Base-by-base conservation (phyloP, 1,140 invertebrate species). In the Drosophila watanabei region DNA sequence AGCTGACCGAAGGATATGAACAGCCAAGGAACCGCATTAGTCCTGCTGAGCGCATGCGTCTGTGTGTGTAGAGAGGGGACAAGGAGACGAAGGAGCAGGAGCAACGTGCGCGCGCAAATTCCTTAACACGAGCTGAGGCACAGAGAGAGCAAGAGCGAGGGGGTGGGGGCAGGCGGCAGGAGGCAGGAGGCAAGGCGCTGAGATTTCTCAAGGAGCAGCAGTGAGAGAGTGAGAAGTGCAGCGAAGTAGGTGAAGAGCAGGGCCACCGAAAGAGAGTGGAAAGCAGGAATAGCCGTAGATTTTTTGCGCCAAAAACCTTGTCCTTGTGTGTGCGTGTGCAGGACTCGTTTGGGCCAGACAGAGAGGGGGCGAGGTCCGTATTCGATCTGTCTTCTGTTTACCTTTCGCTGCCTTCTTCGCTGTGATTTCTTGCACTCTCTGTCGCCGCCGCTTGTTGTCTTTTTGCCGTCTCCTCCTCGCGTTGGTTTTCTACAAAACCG, bases 1-100 rank as follows among this genome's bases (percentile, higher is more conserved):
- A 89, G 87, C 86, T 90, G 86, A 45, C 62, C 86, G 79, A 91
- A 90, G 86, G 87, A 90, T 81, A 90, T 80, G 62, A 63, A 71
- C 48, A 89, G 79, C 82, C 76, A 58, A 79, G 79, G 49, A 66
- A 51, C 54, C 37, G 60, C 85, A 86, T 91, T 90, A 77, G 82
- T 90, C 86, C 82, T 86, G 86, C 86, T 89, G 82, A 72, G 75
- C 76, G 63, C 35, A 30, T 73, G 79, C 75, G 86, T 69, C 72
- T 68, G 75, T 79, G 75, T 80, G 86, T 77, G 82, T 56, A 71
- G 56, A 76, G 79, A 70, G 37, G 48, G 64, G 57, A 87, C 37
- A 66, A 75, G 79, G 76, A 80, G 76, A 49, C 63, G 51, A 79
- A 79, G 59, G 75, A 63, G 58, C 37, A 35, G 52, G 33, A 57